phyloP scores from a whole-genome alignment of 2,888 invertebrate genomes.

The Asteroscopus sphinx region DNA sequence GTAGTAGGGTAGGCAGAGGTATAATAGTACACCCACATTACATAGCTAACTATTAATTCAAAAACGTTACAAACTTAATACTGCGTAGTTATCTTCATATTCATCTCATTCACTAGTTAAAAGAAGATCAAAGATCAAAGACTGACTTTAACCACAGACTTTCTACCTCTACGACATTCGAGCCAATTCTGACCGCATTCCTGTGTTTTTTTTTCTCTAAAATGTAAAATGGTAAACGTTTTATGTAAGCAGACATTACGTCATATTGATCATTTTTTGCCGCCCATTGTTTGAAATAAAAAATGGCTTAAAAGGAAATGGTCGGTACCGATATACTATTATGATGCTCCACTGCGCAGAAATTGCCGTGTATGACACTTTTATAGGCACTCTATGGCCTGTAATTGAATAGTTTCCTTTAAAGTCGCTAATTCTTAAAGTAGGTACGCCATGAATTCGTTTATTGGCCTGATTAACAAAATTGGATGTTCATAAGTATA shows the following conservation, averaged over 20 bases:
- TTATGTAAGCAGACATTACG: slow-evolving; percentile 51
- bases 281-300: slow-evolving; percentile 55
- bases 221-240: slow-evolving; percentile 38
- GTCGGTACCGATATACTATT: slow-evolving; percentile 40
- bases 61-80: not conserved
- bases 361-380: slow-evolving; percentile 49
- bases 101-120: slow-evolving; percentile 5
- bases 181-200: slow-evolving; percentile 12
- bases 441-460: slow-evolving; percentile 9
- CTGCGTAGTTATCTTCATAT: not conserved
- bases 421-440: slow-evolving; percentile 32
- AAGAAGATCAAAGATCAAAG: slow-evolving; percentile 26
- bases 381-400: slow-evolving; percentile 35
- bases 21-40: too few species aligned
- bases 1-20: too few species aligned
- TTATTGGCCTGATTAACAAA: slow-evolving; percentile 34
- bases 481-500: not conserved
- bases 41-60: too few species aligned
- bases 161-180: slow-evolving; percentile 32
- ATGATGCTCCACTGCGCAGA: slow-evolving; percentile 48
- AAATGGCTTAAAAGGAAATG: slow-evolving; percentile 57
- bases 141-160: slow-evolving; percentile 31
- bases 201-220: slow-evolving; percentile 15
- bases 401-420: slow-evolving; percentile 44
- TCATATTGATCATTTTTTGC: slow-evolving; percentile 41